Evolutionary conservation across 2,888 invertebrate genomes (phyloP).

Genomic region (Cryptocheilus praepositus): DNA sequence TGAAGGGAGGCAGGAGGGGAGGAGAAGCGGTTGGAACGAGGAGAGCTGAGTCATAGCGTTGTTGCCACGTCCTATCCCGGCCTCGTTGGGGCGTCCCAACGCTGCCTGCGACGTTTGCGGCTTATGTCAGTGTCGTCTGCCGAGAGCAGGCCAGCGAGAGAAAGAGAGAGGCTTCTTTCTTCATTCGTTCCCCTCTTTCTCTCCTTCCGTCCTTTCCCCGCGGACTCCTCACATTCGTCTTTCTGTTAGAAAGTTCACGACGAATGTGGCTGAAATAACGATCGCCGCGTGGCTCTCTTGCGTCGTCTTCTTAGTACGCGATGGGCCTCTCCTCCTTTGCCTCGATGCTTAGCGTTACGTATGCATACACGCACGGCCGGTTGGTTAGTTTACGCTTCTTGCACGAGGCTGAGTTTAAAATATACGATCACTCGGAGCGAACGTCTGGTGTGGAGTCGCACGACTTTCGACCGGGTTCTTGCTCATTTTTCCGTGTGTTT

Average conservation of each 20-base stretch:
- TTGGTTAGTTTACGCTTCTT: too few relatives aligned
- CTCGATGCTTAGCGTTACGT: too few relatives aligned
- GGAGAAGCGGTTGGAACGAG: constrained; percentile 56
- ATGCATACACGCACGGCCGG: too few relatives aligned
- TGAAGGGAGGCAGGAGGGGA: constrained; percentile 40
- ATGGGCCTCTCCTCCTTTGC: too few relatives aligned
- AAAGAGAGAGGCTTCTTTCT: constrained; percentile 1
- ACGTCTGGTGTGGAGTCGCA: constrained; percentile 10
- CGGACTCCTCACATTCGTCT: constrained; percentile 7
- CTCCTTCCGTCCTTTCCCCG: constrained; percentile 7
- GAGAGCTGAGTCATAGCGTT: constrained; percentile 73
- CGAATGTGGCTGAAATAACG: too few relatives aligned
- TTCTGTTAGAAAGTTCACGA: constrained; percentile 1
- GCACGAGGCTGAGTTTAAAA: too few relatives aligned
- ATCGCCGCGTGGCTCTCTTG: too few relatives aligned
- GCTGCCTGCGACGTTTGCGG: constrained; percentile 23
- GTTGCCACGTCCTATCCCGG: constrained; percentile 69
- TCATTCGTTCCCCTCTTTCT: not conserved
- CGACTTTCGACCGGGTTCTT: constrained; percentile 7
- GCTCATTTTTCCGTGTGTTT: constrained; percentile 8
- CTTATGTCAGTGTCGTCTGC: constrained; percentile 46
- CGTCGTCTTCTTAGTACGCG: too few relatives aligned
- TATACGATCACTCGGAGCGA: not conserved
- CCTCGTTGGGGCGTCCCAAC: constrained; percentile 56
- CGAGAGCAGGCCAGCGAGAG: constrained; percentile 7